phyloP scores from a whole-genome alignment of 2,888 invertebrate genomes.

The Phragmatobia fuliginosa region DNA sequence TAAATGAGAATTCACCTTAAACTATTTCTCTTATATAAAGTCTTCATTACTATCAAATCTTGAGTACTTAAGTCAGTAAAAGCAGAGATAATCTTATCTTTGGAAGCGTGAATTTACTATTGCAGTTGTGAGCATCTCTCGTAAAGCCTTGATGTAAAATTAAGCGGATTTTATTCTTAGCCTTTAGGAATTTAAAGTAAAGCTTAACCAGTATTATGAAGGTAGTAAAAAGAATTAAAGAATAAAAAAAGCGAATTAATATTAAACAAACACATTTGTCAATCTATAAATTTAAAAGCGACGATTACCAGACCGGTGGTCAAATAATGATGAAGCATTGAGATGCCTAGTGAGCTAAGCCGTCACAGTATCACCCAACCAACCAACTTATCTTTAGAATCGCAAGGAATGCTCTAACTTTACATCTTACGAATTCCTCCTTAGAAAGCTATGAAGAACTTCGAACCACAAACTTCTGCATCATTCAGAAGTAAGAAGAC shows the following conservation, averaged over 20 bases:
- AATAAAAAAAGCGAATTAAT: no score
- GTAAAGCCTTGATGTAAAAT: conserved; percentile 16
- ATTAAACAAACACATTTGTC: no score
- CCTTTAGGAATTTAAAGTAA: conserved; percentile 3
- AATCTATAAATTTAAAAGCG: no score
- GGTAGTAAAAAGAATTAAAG: no score
- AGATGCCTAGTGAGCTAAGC: no score
- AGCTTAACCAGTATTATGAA: no score
- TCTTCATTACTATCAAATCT: neutral
- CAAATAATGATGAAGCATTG: no score
- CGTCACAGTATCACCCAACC: no score
- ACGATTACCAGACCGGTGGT: no score
- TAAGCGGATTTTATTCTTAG: conserved; percentile 14
- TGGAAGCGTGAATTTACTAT: conserved; percentile 3
- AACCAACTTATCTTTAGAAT: neutral
- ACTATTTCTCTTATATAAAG: neutral
- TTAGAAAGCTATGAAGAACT: neutral
- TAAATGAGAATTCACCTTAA: neutral
- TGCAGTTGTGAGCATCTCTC: conserved; percentile 18
- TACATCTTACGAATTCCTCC: neutral
- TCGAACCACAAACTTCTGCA: conserved; percentile 14
- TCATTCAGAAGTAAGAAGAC: conserved; percentile 9
- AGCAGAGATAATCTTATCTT: neutral
- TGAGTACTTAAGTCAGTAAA: neutral
- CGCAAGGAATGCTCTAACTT: neutral